Conservation (phyloP, 2,888 invertebrate genomes). For the Halictus quadricinctus region DNA sequence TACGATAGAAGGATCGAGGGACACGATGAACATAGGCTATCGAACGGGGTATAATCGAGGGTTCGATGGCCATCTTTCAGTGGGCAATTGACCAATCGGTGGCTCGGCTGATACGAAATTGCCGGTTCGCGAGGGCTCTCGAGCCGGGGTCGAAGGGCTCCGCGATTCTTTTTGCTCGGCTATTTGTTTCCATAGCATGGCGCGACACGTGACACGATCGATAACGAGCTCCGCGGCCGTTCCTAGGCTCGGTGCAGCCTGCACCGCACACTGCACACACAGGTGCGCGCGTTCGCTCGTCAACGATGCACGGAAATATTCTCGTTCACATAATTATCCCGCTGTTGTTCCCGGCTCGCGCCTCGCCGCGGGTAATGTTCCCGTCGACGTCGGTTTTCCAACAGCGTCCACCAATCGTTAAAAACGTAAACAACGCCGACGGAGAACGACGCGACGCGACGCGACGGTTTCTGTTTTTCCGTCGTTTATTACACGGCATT, state of each 20-base stretch:
- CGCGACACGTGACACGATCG: constrained; percentile 39
- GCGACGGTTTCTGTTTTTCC: constrained; percentile 11
- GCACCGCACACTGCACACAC: not conserved
- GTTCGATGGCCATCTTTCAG: not conserved
- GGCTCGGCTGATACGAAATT: not conserved
- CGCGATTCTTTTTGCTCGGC: constrained; percentile 48
- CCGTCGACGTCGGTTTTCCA: constrained; percentile 14
- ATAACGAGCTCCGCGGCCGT: constrained; percentile 25
- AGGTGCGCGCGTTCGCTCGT: not conserved
- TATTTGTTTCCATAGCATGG: constrained; percentile 55
- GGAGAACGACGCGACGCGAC: not conserved
- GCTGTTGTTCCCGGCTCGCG: constrained; percentile 12
- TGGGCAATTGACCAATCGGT: not conserved
- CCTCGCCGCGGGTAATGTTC: constrained; percentile 15
- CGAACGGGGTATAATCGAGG: not conserved
- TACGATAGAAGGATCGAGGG: not conserved
- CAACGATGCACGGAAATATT: constrained; percentile 16
- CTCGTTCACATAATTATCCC: constrained; percentile 28
- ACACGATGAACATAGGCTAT: not conserved
- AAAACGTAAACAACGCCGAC: not conserved
- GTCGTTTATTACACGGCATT: constrained; percentile 11
- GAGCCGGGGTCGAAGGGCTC: constrained; percentile 21
- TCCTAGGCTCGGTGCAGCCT: constrained; percentile 21
- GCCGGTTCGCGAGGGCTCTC: constrained; percentile 3
- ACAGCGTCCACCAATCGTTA: constrained; percentile 34